Evolutionary conservation across 2,797 vertebrate genomes (phyloP), one percentile per base, ranked within the genome.

Genomic region (Coregonus ussuriensis): DNA sequence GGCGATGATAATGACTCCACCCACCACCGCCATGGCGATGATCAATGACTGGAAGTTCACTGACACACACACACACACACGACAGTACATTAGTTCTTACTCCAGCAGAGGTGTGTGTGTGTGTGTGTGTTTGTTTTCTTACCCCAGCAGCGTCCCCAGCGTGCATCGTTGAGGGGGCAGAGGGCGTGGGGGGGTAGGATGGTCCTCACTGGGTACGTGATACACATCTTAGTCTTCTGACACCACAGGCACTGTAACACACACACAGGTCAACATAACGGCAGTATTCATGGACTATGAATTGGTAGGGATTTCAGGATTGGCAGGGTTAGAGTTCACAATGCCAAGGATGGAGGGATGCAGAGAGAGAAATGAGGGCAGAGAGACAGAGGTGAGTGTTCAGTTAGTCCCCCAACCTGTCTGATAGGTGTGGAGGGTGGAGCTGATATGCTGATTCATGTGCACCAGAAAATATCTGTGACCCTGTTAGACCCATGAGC

Each of bases 71-170:
- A 75, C 25, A 25, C 25, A 25, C 25, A 25, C 25, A 25, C n/a
- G n/a, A n/a, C 25, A 25, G 25, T 1, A 47, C 25, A 63, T 31
- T 13, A 31, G 4, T 68, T 59, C 18, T 5, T 59, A 59, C 54
- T 59, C 18, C 16, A 59, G 54, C 54, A 21, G 16, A 59, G 18
- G n/a, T 14, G 2, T 75, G 31, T 52, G 53, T 59, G 33, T n/a
- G n/a, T 41, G 21, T 14, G 14, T 4, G 52, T 16, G 15, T 35
- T 37, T 56, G 21, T 3, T 54, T 16, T 91, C 96, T 96, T 89
- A 99, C 98, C 96, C 95, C 95, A 96, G 92, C 98, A 99, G 31
- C 96, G 94, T 0, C 97, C 98, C 98, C 98, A 99, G 79, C 97
- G 96, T 0, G 98, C 97, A 0, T 96, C 94, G 70, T 89, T 94